Evolutionary conservation across 2,888 invertebrate species (phyloP), one percentile per base, ranked within the genome.

Genomic region (Stratiomys singularior): DNA sequence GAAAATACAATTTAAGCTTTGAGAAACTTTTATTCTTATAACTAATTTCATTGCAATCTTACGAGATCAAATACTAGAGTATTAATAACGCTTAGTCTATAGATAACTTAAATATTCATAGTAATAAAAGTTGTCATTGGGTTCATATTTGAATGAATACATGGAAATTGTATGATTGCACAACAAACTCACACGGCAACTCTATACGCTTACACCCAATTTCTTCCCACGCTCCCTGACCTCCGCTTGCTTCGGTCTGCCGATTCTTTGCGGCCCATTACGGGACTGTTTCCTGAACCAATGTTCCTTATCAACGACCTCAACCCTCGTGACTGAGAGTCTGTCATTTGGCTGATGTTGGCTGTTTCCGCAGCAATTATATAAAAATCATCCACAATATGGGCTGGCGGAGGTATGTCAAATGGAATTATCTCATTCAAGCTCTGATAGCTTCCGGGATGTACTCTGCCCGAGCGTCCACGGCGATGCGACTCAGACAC

Each of bases 301-400:
- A 96, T 95, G 83, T 95, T 96, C 69, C 94, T 89, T 79, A 96
- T 92, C 0, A 96, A 88, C 82, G 91, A 92, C 81, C 94, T 92
- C 21, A 96, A 88, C 0, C 94, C 94, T 82, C 93, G 92, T 0
- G 93, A 92, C 86, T 94, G 94, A 3, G 89, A 86, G 47, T 89
- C 87, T 37, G 85, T 85, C 25, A 85, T 85, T 74, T 86, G 85
- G 5, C 84, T 81, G 7, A 86, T 82, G 78, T 82, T 85, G 77
- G 85, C 85, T 25, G 90, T 91, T 84, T 93, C 96, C 83, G 94
- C 92, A 11, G 96, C 95, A 80, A 96, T 94, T 25, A 95, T 94
- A 84, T 94, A 96, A 88, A 97, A 97, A 87, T 97, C 97, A 85
- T 97, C 97, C 82, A 96, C 93, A 47, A 97, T 89, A 78, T 96